A percentile compares a stretch with the other conserved stretches of the same genome.
Conservation (phyloP, 2,797 vertebrate species). For the Rachycentron canadum region DNA sequence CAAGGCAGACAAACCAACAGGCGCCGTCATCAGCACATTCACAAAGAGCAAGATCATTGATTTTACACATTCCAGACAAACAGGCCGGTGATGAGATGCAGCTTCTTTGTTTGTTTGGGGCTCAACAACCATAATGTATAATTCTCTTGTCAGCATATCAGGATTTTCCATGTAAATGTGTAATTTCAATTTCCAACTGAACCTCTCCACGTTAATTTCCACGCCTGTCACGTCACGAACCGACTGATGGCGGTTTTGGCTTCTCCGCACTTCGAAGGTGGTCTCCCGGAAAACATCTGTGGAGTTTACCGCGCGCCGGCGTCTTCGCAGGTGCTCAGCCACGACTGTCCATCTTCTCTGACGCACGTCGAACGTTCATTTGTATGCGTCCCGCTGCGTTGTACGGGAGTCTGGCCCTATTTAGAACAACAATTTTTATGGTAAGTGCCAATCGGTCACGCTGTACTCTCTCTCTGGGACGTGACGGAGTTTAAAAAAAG, state of each 20-base stretch:
- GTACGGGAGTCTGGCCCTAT: conserved; percentile 62
- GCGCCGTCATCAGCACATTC: not conserved
- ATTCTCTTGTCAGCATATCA: not conserved
- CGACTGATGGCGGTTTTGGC: conserved; percentile 28
- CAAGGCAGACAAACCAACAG: not conserved
- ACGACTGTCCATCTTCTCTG: conserved; percentile 56
- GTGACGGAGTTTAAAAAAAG: conserved; percentile 30
- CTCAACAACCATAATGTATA: not conserved
- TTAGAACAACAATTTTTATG: conserved; percentile 72
- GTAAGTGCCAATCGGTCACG: conserved; percentile 74
- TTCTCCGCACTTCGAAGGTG: conserved; percentile 19
- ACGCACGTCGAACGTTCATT: conserved; percentile 34
- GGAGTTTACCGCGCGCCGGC: conserved; percentile 30
- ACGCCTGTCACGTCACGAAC: not conserved
- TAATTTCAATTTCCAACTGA: conserved; percentile 21
- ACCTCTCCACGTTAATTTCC: not conserved
- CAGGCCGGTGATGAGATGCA: not conserved
- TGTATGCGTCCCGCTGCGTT: conserved; percentile 32
- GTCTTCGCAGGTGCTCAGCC: conserved; percentile 33
- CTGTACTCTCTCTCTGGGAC: conserved; percentile 45
- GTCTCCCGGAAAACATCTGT: conserved; percentile 34
- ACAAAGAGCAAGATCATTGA: not conserved
- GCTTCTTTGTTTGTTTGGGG: not conserved
- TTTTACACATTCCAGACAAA: not conserved
- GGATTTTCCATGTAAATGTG: not conserved